Evolutionary conservation across 1,140 invertebrate genomes (phyloP).

Genomic region (Magallana gigas): DNA sequence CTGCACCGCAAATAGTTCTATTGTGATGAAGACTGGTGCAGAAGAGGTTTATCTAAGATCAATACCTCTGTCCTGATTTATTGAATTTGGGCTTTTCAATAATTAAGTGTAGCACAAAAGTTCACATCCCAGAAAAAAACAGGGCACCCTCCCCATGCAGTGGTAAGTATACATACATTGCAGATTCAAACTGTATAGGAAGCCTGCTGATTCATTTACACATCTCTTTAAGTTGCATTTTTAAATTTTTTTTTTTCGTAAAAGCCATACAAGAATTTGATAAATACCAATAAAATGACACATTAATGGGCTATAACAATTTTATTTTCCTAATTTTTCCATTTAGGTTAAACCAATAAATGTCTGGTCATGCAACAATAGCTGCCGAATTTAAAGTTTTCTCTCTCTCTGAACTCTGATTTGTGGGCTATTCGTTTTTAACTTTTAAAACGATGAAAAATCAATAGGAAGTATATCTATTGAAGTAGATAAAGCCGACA

Average conservation of each 20-base stretch:
- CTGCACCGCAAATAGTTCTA: not conserved
- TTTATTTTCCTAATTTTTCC: conserved; percentile 5
- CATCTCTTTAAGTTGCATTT: not conserved
- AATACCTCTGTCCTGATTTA: not conserved
- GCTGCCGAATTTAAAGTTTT: not conserved
- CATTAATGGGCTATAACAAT: not conserved
- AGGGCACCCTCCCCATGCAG: not conserved
- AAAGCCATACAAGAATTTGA: not conserved
- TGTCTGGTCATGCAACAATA: not conserved
- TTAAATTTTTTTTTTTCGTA: not conserved
- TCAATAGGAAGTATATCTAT: not conserved
- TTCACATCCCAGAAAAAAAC: not conserved
- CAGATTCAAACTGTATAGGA: not conserved
- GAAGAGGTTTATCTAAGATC: not conserved
- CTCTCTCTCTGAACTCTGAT: not conserved
- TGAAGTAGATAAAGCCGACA: not conserved
- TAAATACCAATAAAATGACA: not conserved
- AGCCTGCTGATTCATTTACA: no score
- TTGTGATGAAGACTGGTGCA: not conserved
- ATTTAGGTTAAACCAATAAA: conserved; percentile 15
- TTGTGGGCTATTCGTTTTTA: not conserved
- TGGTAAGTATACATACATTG: no score
- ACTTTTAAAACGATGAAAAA: not conserved
- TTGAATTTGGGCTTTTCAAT: conserved; percentile 14
- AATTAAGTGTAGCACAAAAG: conserved; percentile 13